These are phyloP conservation scores for Ctenicera cuprea DNA, from an alignment of 2,888 invertebrate genomes.

Conservation along the genomic window DNA sequence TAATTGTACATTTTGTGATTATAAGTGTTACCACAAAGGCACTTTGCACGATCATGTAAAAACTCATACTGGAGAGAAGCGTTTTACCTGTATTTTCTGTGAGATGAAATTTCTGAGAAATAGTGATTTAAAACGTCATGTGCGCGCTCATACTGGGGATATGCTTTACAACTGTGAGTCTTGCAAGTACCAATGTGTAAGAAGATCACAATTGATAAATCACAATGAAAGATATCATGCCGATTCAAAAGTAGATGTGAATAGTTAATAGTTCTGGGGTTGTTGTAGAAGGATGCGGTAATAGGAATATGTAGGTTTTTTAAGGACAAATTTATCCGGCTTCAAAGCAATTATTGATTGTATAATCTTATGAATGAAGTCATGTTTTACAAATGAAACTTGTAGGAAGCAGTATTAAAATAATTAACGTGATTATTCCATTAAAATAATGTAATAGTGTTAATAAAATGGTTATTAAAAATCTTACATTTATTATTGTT, in stretches of 20 bases:
- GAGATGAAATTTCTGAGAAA: not conserved
- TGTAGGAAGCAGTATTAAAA: too few species aligned
- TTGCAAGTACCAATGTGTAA: not conserved
- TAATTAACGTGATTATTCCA: too few species aligned
- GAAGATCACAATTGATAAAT: constrained; percentile 36
- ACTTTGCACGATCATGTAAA: not conserved
- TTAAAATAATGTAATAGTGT: too few species aligned
- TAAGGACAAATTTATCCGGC: too few species aligned
- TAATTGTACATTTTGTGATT: not conserved
- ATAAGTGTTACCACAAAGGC: not conserved
- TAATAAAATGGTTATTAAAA: too few species aligned
- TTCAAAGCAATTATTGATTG: too few species aligned
- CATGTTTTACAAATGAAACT: too few species aligned
- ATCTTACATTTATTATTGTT: too few species aligned
- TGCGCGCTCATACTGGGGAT: constrained; percentile 13
- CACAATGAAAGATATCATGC: constrained; percentile 40
- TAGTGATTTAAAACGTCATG: constrained; percentile 23
- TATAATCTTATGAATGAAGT: too few species aligned
- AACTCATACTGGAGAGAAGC: not conserved
- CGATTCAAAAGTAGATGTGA: not conserved
- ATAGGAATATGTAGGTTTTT: too few species aligned
- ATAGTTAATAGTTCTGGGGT: too few species aligned
- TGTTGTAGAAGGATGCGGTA: too few species aligned
- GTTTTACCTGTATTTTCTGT: not conserved
- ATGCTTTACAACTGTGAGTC: not conserved